Evolutionary conservation across 2,113 vertebrate genomes (phyloP).

Genomic region (Isurus oxyrinchus): DNA sequence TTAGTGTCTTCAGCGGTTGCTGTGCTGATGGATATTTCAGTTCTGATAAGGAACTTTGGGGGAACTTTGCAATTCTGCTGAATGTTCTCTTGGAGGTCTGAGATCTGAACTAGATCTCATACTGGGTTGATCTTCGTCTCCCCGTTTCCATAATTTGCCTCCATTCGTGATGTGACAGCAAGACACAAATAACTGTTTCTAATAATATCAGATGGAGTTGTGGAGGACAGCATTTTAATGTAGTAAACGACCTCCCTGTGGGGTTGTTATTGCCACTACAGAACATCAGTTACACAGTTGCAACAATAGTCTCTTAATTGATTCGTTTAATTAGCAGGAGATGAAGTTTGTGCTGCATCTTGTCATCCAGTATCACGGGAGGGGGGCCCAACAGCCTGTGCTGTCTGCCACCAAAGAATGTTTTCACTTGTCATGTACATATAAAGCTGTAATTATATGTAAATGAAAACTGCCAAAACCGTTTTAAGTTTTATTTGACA

Average conservation of each 20-base stretch:
- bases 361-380: slow-evolving; percentile 74
- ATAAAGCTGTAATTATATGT: slow-evolving; percentile 63
- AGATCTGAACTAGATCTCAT: slow-evolving; percentile 85
- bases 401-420: slow-evolving; percentile 56
- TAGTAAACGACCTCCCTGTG: slow-evolving; percentile 81
- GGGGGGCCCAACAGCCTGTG: slow-evolving; percentile 51
- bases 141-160: slow-evolving; percentile 95
- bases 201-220: slow-evolving; percentile 95
- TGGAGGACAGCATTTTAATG: slow-evolving; percentile 92
- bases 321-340: slow-evolving; percentile 99
- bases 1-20: slow-evolving; percentile 86
- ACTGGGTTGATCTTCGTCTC: slow-evolving; percentile 84
- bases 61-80: slow-evolving; percentile 90
- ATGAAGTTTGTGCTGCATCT: slow-evolving; percentile 74
- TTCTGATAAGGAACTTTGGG: slow-evolving; percentile 94
- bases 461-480: slow-evolving; percentile 58
- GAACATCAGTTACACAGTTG: slow-evolving; percentile 94
- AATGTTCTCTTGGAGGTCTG: slow-evolving; percentile 84
- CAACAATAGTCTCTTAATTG: slow-evolving; percentile 95
- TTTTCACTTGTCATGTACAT: slow-evolving; percentile 63
- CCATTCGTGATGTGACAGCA: slow-evolving; percentile 93
- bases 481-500: slow-evolving; percentile 45
- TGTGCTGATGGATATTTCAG: slow-evolving; percentile 81
- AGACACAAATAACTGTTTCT: slow-evolving; percentile 96
- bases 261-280: slow-evolving; percentile 83